phyloP scores from a whole-genome alignment of 1,140 invertebrate genomes.

The Plodia interpunctella region DNA sequence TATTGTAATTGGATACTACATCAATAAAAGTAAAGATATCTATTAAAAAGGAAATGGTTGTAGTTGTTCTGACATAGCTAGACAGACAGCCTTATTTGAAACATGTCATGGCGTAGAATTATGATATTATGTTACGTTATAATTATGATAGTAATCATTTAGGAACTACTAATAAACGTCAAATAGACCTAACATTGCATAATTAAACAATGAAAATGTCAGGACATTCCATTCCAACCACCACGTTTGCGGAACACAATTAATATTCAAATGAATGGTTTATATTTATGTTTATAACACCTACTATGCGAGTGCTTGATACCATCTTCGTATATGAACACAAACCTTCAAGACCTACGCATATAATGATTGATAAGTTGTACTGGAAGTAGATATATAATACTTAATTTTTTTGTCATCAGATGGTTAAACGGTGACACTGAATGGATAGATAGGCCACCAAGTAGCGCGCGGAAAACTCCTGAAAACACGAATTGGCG shows the following conservation, averaged over 20 bases:
- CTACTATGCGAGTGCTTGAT: slow-evolving; percentile 12
- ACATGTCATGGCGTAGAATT: no score
- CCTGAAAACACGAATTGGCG: slow-evolving; percentile 62
- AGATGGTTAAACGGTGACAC: slow-evolving; percentile 66
- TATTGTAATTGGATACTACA: background rate
- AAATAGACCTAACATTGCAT: no score
- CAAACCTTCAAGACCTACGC: slow-evolving; percentile 36
- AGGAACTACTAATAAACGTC: no score
- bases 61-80: no score
- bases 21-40: background rate
- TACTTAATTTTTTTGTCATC: slow-evolving; percentile 18
- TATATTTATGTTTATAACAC: background rate
- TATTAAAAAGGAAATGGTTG: no score
- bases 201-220: background rate
- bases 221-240: slow-evolving; percentile 16
- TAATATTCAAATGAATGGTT: slow-evolving; percentile 19
- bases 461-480: slow-evolving; percentile 46
- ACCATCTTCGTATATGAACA: slow-evolving; percentile 25
- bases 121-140: no score
- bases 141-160: no score
- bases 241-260: slow-evolving; percentile 19
- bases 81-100: no score
- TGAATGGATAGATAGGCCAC: slow-evolving; percentile 58
- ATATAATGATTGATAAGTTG: background rate
- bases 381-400: background rate